These are phyloP conservation scores for Metalampra italica DNA, from an alignment of 2,888 invertebrate species.

Conservation along the genomic window DNA sequence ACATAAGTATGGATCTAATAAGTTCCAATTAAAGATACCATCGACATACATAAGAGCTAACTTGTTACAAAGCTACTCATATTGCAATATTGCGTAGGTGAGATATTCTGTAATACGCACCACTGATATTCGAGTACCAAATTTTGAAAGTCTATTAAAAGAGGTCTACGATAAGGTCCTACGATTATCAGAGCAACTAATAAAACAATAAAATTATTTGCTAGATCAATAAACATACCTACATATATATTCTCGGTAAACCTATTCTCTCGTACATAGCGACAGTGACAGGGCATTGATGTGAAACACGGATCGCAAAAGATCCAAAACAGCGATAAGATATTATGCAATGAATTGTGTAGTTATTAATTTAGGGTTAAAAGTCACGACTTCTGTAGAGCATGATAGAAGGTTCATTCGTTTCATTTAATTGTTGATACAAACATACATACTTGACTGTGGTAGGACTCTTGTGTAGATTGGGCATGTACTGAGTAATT, in stretches of 20 bases:
- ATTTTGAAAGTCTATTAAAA: no score
- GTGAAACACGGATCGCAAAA: slow-evolving; percentile 21
- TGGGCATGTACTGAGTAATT: no score
- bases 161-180: no score
- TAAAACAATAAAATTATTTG: not conserved
- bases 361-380: slow-evolving; percentile 12
- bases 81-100: slow-evolving; percentile 26
- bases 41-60: not conserved
- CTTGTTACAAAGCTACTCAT: slow-evolving; percentile 17
- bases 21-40: not conserved
- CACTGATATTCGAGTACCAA: slow-evolving; percentile 33
- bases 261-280: slow-evolving; percentile 8
- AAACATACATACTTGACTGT: no score
- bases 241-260: slow-evolving; percentile 1
- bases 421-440: not conserved
- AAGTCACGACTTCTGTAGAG: slow-evolving; percentile 1
- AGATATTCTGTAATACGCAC: slow-evolving; percentile 31
- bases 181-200: not conserved
- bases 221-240: not conserved
- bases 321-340: slow-evolving; percentile 18
- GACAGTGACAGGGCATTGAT: slow-evolving; percentile 13
- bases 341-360: slow-evolving; percentile 16
- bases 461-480: no score
- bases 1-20: no score
- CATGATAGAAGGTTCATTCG: not conserved